Conservation (phyloP, 1,140 invertebrate genomes). For the Oncopodura yosiiana region DNA sequence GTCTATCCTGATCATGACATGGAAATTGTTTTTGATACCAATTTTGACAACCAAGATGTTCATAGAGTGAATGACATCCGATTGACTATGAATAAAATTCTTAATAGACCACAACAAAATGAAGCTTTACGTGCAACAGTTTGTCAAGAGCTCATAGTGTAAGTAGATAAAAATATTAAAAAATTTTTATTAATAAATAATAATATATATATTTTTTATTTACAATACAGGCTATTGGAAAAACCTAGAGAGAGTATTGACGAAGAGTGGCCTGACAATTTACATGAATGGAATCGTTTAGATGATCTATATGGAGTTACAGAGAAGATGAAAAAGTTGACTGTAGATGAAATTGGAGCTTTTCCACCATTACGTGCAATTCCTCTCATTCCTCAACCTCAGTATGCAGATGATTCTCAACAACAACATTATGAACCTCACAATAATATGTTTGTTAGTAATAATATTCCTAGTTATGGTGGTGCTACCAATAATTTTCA, state of each 20-base stretch:
- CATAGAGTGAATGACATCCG: neutral
- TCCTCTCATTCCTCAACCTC: too few species aligned
- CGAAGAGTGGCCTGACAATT: neutral
- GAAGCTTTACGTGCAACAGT: neutral
- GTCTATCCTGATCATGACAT: constrained; percentile 74
- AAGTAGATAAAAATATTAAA: neutral
- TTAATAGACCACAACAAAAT: neutral
- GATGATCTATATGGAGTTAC: neutral
- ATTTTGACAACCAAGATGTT: constrained; percentile 16
- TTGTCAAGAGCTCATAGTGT: neutral
- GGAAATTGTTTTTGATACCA: constrained; percentile 60
- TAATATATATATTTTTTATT: neutral
- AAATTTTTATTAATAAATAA: neutral
- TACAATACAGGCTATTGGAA: neutral
- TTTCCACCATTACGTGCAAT: too few species aligned
- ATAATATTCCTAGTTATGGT: too few species aligned
- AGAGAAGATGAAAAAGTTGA: too few species aligned
- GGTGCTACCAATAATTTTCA: too few species aligned
- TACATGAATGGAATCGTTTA: neutral
- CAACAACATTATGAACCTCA: too few species aligned
- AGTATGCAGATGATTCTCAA: too few species aligned
- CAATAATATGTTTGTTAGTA: too few species aligned
- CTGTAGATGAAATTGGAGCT: too few species aligned
- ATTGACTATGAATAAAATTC: neutral
- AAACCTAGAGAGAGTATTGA: neutral